Evolutionary conservation across 2,113 vertebrate genomes (phyloP).

Genomic region (Callopanchax toddi): DNA sequence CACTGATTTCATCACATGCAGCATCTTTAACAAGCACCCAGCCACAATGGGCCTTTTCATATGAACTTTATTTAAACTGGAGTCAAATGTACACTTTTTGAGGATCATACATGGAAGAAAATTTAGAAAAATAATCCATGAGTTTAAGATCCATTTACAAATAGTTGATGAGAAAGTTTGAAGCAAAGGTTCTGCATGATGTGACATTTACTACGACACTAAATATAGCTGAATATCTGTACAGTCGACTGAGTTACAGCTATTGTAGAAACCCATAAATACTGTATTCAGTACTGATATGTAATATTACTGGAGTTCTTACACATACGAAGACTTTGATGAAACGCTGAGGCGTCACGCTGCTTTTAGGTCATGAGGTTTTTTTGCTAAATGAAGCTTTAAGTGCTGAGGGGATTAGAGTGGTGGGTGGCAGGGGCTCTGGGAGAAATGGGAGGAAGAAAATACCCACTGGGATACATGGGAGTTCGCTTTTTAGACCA

Average conservation of each 20-base stretch:
- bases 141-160: too few relatives aligned
- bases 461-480: slow-evolving; percentile 6
- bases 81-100: neutral
- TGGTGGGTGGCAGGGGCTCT: slow-evolving; percentile 36
- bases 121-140: too few relatives aligned
- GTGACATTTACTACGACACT: too few relatives aligned
- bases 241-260: too few relatives aligned
- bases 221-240: too few relatives aligned
- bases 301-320: neutral
- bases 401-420: slow-evolving; percentile 59
- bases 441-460: slow-evolving; percentile 23
- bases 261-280: too few relatives aligned
- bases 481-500: slow-evolving; percentile 12
- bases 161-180: too few relatives aligned
- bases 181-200: too few relatives aligned
- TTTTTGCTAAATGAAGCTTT: slow-evolving; percentile 62
- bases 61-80: neutral
- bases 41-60: slow-evolving; percentile 1
- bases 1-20: slow-evolving; percentile 21
- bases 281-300: too few relatives aligned
- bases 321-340: neutral
- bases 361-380: slow-evolving; percentile 59
- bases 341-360: slow-evolving; percentile 26
- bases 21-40: neutral
- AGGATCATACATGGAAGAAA: neutral